Evolutionary conservation across 2,797 vertebrate genomes (phyloP), one percentile per base, ranked within the genome.

Genomic region (Sphenopsis melanotis): DNA sequence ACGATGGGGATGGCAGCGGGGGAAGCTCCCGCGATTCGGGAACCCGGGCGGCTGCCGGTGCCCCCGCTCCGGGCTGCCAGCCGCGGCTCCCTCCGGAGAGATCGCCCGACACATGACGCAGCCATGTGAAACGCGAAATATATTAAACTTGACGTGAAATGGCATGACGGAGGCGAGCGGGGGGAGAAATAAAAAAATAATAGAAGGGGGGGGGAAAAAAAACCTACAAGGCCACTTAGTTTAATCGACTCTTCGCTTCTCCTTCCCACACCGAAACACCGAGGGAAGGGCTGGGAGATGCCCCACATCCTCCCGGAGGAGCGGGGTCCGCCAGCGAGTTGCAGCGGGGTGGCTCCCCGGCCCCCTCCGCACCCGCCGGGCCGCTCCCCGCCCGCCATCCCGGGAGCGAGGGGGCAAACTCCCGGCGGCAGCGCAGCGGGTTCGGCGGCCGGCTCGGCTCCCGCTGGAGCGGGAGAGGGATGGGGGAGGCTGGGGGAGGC

Each of bases 61-160:
- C n/a, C 61, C 68, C 50, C 24, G 46, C 88, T 53, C 12, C 65
- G 86, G 94, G 94, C 95, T 50, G 90, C 76, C 75, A 87, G 90
- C 49, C 36, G 44, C 87, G 63, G 34, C 88, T 77, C 93, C 92
- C 92, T 46, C 36, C 10, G 74, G 64, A 88, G 90, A 93, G 89
- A 92, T 76, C 75, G 81, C 80, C 85, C 91, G 92, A 83, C 93
- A 72, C 90, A 95, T 86, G 97, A 87, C 84, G 89, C 94, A 90
- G 82, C 41, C 56, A 63, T 61, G 74, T 64, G 92, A 63, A 88
- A 91, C 53, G 78, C 72, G 89, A 95, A 96, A 97, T 85, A 87
- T 49, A 96, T 96, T 65, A 77, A 93, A 96, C 81, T 97, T 94
- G 85, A 89, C 68, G 63, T 50, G 78, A 83, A 80, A 90, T 60